Evolutionary conservation across 1,140 invertebrate species (phyloP), one percentile per base, ranked within the genome.

Genomic region (Ylistrum balloti): DNA sequence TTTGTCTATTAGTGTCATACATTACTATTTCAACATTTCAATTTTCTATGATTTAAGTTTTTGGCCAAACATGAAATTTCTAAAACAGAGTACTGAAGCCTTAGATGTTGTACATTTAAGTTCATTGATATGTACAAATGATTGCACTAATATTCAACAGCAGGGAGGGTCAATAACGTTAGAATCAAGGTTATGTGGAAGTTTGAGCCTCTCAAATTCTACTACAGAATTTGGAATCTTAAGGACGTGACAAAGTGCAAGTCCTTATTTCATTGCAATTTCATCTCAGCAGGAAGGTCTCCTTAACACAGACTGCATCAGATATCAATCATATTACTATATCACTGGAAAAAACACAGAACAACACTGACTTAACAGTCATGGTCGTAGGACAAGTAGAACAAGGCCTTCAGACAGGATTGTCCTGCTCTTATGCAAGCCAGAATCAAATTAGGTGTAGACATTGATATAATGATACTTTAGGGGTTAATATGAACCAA

Each of bases 221-320:
- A 17, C 22, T 74, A n/a, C 5, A 74, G 56, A 74, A 28, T 5
- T 74, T 74, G 56, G n/a, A 74, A n/a, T 7, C 56, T 9, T 74
- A 74, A 74, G 56, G 56, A 74, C 56, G n/a, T 74, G 41, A 45
- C 56, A 74, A 7, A 74, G 56, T 17, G n/a, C 9, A 74, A 28
- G n/a, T n/a, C n/a, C 56, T 74, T 74, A 74, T 74, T n/a, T 74
- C 56, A 74, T 74, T 74, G n/a, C n/a, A 74, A 74, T n/a, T 74
- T 74, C 56, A 74, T n/a, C 56, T 74, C 28, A 74, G 56, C 3
- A 74, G 22, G 22, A 74, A 74, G 22, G 11, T 0, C 56, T 74
- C 22, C 56, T 28, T 74, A 28, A 74, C 5, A 0, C 2, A 28
- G 56, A 28, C 56, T 28, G n/a, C 28, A 74, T 74, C 7, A 74